Evolutionary conservation across 2,888 invertebrate species (phyloP).

Genomic region (Lysandra bellargus): DNA sequence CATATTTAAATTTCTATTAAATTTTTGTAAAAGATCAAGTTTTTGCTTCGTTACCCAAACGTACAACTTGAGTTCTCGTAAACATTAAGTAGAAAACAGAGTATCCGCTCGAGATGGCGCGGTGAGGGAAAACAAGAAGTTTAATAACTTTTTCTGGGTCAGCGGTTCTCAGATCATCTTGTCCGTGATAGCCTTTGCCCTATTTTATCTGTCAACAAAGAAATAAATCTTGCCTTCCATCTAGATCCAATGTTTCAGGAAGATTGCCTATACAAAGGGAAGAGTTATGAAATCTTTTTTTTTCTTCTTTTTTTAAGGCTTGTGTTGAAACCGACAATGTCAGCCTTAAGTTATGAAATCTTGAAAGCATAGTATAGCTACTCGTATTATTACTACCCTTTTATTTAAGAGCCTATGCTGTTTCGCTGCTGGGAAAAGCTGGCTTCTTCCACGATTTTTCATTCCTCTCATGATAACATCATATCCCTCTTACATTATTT

Average conservation of each 20-base stretch:
- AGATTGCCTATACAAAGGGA: not conserved
- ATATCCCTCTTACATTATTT: too few species aligned
- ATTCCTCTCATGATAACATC: too few species aligned
- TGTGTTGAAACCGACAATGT: too few species aligned
- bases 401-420: not conserved
- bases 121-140: constrained; percentile 3
- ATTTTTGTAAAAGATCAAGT: not conserved
- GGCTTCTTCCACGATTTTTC: too few species aligned
- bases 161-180: constrained; percentile 12
- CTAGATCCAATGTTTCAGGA: not conserved
- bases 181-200: constrained; percentile 1
- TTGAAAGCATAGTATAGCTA: not conserved
- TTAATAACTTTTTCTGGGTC: constrained; percentile 22
- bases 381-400: too few species aligned
- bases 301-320: too few species aligned
- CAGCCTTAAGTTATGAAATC: not conserved
- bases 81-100: not conserved
- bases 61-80: not conserved
- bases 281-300: not conserved
- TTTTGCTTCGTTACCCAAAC: not conserved
- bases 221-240: constrained; percentile 9
- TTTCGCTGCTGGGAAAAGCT: not conserved
- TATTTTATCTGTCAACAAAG: constrained; percentile 3
- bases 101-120: not conserved
- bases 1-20: not conserved